Conservation (phyloP, 2,113 vertebrate genomes). For the Daboia siamensis region DNA sequence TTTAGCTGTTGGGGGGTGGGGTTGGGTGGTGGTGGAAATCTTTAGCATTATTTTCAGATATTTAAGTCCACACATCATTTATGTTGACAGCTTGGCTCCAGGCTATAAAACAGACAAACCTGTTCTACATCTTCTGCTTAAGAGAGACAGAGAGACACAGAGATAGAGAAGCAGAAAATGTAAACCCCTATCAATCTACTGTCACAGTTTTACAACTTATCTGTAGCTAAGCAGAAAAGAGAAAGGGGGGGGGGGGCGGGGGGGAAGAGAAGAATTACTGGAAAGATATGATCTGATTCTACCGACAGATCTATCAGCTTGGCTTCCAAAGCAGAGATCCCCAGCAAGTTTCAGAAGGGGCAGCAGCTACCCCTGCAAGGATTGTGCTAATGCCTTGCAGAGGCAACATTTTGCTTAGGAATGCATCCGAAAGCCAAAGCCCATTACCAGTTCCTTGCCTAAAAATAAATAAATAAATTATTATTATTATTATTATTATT, state of each 20-base stretch:
- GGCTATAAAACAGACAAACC: conserved; percentile 59
- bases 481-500: too few relatives aligned
- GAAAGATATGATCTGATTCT: conserved; percentile 52
- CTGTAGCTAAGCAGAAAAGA: conserved; percentile 35
- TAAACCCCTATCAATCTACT: conserved; percentile 50
- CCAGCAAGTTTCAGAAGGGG: background rate
- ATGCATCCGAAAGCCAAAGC: conserved; percentile 18
- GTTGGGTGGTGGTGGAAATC: conserved; percentile 24
- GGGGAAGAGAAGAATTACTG: conserved; percentile 32
- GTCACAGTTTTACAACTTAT: conserved; percentile 39
- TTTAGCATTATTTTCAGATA: conserved; percentile 38
- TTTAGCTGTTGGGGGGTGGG: background rate
- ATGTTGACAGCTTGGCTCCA: conserved; percentile 57
- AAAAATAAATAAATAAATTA: conserved; percentile 11
- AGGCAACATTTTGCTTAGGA: conserved; percentile 9
- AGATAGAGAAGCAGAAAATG: conserved; percentile 37
- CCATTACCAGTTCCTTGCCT: background rate
- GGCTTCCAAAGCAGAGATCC: background rate
- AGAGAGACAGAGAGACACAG: background rate
- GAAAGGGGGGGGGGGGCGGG: background rate
- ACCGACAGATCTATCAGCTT: conserved; percentile 37
- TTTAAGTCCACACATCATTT: conserved; percentile 49
- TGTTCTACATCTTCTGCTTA: conserved; percentile 53
- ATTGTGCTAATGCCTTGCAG: background rate
- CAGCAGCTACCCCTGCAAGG: background rate